Evolutionary conservation across 2,113 vertebrate species (phyloP).

Genomic region (Muntiacus muntjak): DNA sequence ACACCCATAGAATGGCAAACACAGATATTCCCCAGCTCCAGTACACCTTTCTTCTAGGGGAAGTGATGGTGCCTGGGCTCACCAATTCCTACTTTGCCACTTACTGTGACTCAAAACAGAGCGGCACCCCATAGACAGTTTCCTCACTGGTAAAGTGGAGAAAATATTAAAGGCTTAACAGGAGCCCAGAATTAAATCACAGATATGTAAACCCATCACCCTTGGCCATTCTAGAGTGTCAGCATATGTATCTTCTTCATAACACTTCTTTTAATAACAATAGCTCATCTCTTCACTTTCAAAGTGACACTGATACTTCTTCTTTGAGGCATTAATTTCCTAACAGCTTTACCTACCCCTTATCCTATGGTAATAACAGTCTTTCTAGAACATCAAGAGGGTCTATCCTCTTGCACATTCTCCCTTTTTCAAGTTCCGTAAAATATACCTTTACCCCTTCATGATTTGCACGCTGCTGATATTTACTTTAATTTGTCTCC

Average conservation of each 20-base stretch:
- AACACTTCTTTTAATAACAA: not conserved
- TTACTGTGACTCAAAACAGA: not conserved
- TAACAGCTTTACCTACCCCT: not conserved
- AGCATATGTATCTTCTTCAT: not conserved
- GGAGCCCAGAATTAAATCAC: not conserved
- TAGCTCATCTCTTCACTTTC: not conserved
- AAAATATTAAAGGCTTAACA: not conserved
- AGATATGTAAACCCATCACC: not conserved
- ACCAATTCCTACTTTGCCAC: rapidly evolving
- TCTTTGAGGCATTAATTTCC: not conserved
- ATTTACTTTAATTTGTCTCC: not conserved
- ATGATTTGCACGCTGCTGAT: not conserved
- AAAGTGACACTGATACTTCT: not conserved
- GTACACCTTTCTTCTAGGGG: no score
- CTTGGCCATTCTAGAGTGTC: not conserved
- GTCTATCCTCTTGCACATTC: no score
- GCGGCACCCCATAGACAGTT: not conserved
- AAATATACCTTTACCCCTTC: not conserved
- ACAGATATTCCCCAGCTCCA: rapidly evolving
- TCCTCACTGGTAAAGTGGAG: not conserved
- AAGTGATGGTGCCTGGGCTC: rapidly evolving
- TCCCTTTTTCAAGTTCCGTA: not conserved
- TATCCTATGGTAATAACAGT: no score
- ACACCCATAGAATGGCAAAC: not conserved
- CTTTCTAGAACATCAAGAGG: not conserved